phyloP scores from a whole-genome alignment of 2,113 vertebrate species.

The Neodon shergylaensis region DNA sequence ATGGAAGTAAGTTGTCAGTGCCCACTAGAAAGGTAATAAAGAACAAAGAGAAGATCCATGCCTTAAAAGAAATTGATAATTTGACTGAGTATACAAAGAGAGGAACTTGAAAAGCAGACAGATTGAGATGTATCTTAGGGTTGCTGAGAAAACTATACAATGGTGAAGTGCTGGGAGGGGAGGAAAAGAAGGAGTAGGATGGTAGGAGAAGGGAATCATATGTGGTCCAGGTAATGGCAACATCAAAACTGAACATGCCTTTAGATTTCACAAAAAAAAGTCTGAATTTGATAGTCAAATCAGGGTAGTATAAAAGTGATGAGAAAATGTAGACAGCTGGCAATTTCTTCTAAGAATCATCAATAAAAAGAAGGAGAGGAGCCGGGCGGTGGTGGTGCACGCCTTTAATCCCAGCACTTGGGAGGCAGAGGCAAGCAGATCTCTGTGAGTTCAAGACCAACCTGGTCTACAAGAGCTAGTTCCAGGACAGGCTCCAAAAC shows the following conservation, averaged over 20 bases:
- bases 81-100: background rate
- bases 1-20: background rate
- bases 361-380: background rate
- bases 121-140: background rate
- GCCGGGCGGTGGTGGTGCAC: no score
- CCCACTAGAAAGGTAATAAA: background rate
- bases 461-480: no score
- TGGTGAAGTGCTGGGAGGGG: background rate
- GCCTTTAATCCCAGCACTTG: no score
- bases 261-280: background rate
- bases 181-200: background rate
- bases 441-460: no score
- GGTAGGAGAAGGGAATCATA: background rate
- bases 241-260: background rate
- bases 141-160: background rate
- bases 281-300: background rate
- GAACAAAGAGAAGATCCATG: background rate
- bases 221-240: background rate
- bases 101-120: background rate
- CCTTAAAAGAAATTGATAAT: background rate
- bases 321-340: background rate
- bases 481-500: no score
- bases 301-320: accelerated
- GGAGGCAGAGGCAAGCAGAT: no score
- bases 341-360: background rate